Evolutionary conservation across 2,113 vertebrate genomes (phyloP).

Genomic region (Phrynocephalus versicolor): DNA sequence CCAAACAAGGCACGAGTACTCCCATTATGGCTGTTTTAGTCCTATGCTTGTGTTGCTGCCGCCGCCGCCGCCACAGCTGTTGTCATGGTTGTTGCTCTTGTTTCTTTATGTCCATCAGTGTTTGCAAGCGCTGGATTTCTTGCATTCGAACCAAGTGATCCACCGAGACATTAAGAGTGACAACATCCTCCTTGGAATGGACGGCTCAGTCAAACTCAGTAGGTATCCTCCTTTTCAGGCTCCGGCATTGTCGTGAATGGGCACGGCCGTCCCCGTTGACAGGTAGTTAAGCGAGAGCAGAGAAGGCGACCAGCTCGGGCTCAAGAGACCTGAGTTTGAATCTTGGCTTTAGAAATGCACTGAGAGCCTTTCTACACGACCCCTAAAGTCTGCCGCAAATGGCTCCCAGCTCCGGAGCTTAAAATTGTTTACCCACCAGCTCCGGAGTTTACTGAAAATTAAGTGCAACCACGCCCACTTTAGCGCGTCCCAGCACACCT

Average conservation of each 20-base stretch:
- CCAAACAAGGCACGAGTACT: background rate
- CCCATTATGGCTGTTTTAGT: background rate
- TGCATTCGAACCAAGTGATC: slow-evolving; percentile 98
- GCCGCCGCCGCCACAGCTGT: background rate
- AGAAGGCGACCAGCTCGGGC: no score
- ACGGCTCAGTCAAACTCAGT: slow-evolving; percentile 98
- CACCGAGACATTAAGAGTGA: slow-evolving; percentile 99
- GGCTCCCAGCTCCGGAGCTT: no score
- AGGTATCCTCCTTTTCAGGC: slow-evolving; percentile 66
- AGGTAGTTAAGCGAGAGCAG: no score
- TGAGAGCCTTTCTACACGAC: no score
- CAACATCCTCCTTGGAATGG: slow-evolving; percentile 98
- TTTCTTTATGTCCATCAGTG: slow-evolving; percentile 75
- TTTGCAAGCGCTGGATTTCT: slow-evolving; percentile 97
- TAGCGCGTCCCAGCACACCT: no score
- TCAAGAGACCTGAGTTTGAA: no score
- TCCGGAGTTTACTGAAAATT: no score
- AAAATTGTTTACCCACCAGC: no score
- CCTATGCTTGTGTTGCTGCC: slow-evolving; percentile 22
- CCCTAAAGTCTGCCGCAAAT: no score
- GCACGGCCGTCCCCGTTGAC: background rate
- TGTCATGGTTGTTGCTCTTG: background rate
- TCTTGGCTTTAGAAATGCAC: no score
- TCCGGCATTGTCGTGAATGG: background rate
- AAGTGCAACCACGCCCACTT: no score